Conservation (phyloP, 2,113 vertebrate species). For the Atlantisia rogersi region DNA sequence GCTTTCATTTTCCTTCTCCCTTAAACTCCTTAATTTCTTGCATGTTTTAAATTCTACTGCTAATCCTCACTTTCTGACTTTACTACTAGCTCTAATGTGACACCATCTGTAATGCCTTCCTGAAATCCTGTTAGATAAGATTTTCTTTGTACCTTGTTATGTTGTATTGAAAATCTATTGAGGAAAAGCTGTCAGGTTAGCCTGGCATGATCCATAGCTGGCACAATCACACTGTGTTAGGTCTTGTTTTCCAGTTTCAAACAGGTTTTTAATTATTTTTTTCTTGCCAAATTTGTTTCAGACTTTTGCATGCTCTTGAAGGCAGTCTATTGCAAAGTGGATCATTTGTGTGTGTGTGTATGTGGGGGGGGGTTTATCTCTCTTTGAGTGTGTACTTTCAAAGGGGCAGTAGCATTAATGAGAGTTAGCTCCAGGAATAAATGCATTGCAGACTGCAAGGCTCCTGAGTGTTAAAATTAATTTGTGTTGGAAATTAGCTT, state of each 20-base stretch:
- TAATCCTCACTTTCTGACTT: conserved; percentile 10
- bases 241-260: neutral
- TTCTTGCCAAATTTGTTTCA: neutral
- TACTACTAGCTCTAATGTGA: neutral
- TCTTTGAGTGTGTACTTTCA: neutral
- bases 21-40: neutral
- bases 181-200: neutral
- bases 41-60: neutral
- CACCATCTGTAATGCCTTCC: neutral
- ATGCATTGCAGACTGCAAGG: neutral
- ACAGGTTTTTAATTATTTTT: neutral
- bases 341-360: neutral
- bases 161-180: conserved; percentile 35
- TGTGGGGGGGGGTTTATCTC: neutral
- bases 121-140: conserved; percentile 17
- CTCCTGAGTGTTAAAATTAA: neutral
- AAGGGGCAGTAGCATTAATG: neutral
- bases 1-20: neutral
- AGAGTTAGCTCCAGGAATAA: neutral
- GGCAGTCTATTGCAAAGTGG: neutral
- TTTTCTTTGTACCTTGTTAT: neutral
- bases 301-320: neutral
- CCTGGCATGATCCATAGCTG: neutral
- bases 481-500: neutral
- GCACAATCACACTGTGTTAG: neutral